Base-by-base conservation (phyloP, 2,888 invertebrate genomes). In the Chironomus tentans region DNA sequence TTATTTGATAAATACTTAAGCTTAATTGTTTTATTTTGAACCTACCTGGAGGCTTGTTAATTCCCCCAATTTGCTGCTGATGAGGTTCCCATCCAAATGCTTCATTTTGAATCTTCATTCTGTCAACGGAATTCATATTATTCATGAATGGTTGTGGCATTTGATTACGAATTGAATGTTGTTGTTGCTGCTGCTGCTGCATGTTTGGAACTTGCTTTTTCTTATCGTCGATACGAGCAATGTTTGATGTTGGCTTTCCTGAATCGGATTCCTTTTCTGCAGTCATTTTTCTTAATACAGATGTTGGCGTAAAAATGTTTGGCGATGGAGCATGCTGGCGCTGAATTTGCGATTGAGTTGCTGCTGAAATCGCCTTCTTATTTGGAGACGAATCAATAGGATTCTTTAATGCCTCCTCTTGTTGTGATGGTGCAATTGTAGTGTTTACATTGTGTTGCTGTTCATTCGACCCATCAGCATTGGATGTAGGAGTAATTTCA, bases 271-370 rank as follows among this genome's bases (percentile, higher is more conserved):
- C 93, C 82, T 94, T 94, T 80, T 94, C 94, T 1, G 94, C 94
- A 5, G 95, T 95, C 95, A 96, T 95, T 85, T 96, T 96, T 78
- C 95, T 89, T 81, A 97, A 87, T 78, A 97, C 97, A 78, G 96
- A 94, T 46, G 96, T 97, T 77, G 97, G 97, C 0, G 95, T 97
- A 79, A 93, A 87, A 13, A 92, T 92, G 38, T 90, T 89, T 12
- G 89, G 90, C 18, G 89, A 89, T 78, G 82, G 82, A 7, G 80
- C 79, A n/a, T 79, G 78, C 50, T 79, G 78, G 77, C 77, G 81
- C 22, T 72, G 65, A 18, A 56, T 56, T 15, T 56, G 56, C 5
- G 13, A 21, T 76, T 82, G 79, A 65, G 78, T 75, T 56, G 72
- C 48, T 48, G 72, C 48, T 46, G 38, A 46, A 15, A 62, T 62